These are phyloP conservation scores for Eupithecia tripunctaria DNA, from an alignment of 2,888 invertebrate species.

Conservation along the genomic window DNA sequence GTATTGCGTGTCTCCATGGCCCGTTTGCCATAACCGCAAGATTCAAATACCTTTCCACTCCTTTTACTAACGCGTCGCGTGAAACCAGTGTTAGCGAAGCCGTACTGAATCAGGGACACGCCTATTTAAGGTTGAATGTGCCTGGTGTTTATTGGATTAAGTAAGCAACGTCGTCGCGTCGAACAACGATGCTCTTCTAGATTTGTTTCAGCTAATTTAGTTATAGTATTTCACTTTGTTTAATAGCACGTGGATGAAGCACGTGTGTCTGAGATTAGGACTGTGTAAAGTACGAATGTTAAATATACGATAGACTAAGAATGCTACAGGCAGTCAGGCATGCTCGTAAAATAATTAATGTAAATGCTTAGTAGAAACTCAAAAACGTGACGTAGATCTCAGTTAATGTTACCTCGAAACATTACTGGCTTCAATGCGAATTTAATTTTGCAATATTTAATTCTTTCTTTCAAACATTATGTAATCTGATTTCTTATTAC, in stretches of 20 bases:
- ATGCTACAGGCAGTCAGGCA: neutral
- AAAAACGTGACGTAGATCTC: neutral
- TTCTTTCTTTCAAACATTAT: slow-evolving; percentile 34
- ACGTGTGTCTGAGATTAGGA: slow-evolving; percentile 25
- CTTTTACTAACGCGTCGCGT: slow-evolving; percentile 33
- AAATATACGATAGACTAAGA: neutral
- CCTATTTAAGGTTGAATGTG: slow-evolving; percentile 60
- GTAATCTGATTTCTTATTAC: slow-evolving; percentile 32
- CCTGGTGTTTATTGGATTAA: slow-evolving; percentile 74
- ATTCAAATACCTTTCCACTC: slow-evolving; percentile 31
- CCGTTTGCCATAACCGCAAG: slow-evolving; percentile 32
- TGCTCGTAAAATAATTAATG: neutral
- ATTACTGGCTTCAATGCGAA: slow-evolving; percentile 4
- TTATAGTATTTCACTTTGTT: slow-evolving; percentile 20
- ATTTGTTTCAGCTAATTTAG: slow-evolving; percentile 36
- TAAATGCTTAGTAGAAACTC: neutral
- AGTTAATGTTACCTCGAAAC: neutral
- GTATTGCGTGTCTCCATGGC: slow-evolving; percentile 18
- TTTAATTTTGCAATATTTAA: slow-evolving; percentile 28
- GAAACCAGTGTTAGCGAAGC: slow-evolving; percentile 66
- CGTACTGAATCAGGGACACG: slow-evolving; percentile 58
- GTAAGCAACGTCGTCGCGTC: slow-evolving; percentile 45
- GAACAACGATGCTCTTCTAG: slow-evolving; percentile 37
- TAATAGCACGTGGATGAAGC: slow-evolving; percentile 23
- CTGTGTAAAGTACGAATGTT: neutral